These are phyloP conservation scores for Dryas iulia DNA, from an alignment of 1,140 invertebrate species.

Conservation along the genomic window DNA sequence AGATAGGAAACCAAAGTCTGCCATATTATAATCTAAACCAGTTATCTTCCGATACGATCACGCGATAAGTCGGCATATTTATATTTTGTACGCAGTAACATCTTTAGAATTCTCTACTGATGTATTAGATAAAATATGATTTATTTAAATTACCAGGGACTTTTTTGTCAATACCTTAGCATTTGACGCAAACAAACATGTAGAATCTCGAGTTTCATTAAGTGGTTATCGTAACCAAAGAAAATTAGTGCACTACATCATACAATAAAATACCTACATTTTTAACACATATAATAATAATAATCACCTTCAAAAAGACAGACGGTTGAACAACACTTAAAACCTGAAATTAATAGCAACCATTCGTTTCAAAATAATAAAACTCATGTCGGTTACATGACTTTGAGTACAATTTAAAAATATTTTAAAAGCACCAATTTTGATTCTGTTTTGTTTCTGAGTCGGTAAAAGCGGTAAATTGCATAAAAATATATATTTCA, in stretches of 20 bases:
- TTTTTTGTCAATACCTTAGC: neutral
- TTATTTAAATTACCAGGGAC: neutral
- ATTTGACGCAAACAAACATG: neutral
- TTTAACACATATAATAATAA: no score
- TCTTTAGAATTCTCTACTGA: neutral
- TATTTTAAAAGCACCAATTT: slow-evolving; percentile 8
- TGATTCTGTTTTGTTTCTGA: neutral
- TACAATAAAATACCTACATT: no score
- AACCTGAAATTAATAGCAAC: slow-evolving; percentile 9
- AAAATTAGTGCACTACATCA: no score
- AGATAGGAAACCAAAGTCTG: neutral
- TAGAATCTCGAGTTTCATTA: neutral
- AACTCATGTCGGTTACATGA: slow-evolving; percentile 27
- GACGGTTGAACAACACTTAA: neutral
- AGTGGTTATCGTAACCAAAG: no score
- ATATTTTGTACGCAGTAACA: neutral
- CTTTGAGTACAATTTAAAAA: slow-evolving; percentile 16
- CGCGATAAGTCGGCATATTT: neutral
- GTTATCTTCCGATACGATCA: neutral
- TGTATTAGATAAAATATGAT: neutral
- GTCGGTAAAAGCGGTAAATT: neutral
- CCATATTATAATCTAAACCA: neutral
- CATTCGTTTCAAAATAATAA: neutral
- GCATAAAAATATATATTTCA: slow-evolving; percentile 24
- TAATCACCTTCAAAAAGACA: neutral